Evolutionary conservation across 2,113 vertebrate genomes (phyloP).

Genomic region (Arizona elegans): DNA sequence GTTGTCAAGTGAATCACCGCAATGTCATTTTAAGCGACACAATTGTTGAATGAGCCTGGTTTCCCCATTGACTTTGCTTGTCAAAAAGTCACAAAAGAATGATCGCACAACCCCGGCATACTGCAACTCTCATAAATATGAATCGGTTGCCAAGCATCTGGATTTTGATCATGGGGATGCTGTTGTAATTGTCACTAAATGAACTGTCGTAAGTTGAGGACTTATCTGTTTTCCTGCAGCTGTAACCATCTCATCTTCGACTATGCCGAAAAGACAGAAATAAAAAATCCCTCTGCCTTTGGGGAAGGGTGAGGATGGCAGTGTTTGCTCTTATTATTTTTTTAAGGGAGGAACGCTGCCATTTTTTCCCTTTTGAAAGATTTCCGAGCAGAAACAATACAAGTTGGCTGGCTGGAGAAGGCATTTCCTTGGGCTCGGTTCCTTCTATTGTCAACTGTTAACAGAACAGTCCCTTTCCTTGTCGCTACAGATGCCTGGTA

Average conservation of each 20-base stretch:
- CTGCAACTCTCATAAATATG: too few species aligned
- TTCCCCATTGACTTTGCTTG: too few species aligned
- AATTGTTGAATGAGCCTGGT: too few species aligned
- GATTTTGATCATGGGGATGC: too few species aligned
- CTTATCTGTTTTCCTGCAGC: conserved; percentile 6
- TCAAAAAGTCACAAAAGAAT: too few species aligned
- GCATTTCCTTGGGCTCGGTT: conserved; percentile 62
- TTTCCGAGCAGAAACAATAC: conserved; percentile 63
- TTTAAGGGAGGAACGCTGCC: conserved; percentile 37
- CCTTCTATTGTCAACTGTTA: conserved; percentile 67
- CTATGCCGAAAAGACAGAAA: conserved; percentile 31
- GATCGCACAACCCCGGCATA: too few species aligned
- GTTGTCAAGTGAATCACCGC: too few species aligned
- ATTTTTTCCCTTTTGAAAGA: conserved; percentile 31
- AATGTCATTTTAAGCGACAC: too few species aligned
- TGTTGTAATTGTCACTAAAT: too few species aligned
- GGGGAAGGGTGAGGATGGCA: conserved; percentile 48
- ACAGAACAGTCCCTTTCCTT: not conserved
- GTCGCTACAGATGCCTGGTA: conserved; percentile 45
- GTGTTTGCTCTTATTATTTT: conserved; percentile 51
- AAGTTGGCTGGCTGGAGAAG: conserved; percentile 5
- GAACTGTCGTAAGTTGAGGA: too few species aligned
- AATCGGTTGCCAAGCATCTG: too few species aligned
- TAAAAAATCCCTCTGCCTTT: conserved; percentile 5
- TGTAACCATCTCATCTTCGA: conserved; percentile 27